These are phyloP conservation scores for Balaeniceps rex DNA, from an alignment of 2,113 vertebrate species.

Conservation along the genomic window DNA sequence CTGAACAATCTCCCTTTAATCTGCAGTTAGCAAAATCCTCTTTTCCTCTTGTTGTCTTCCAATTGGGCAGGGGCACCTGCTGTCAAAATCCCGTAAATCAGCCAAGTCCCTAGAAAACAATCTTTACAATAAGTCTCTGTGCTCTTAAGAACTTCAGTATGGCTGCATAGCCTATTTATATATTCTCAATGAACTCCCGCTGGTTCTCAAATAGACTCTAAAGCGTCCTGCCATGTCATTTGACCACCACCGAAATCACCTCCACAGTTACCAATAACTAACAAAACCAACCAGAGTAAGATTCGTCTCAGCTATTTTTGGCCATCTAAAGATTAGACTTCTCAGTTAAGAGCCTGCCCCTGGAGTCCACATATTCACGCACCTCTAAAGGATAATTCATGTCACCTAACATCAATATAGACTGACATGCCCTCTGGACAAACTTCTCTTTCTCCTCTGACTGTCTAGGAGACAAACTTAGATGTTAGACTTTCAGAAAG, in stretches of 20 bases:
- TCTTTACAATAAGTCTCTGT: not conserved
- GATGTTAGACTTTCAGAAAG: not conserved
- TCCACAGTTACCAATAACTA: not conserved
- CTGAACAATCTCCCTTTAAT: constrained; percentile 8
- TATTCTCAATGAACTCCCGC: not conserved
- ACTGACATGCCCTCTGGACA: not conserved
- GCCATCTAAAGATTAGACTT: not conserved
- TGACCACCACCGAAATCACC: constrained; percentile 4
- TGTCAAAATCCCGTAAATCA: constrained; percentile 36
- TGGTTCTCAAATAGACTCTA: not conserved
- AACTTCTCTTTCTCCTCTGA: not conserved
- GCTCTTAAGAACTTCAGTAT: not conserved
- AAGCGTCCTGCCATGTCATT: constrained; percentile 3
- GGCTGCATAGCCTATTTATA: not conserved
- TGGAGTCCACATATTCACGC: not conserved
- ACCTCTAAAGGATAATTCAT: not conserved
- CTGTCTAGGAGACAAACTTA: not conserved
- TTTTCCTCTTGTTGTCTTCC: constrained; percentile 15
- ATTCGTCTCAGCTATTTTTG: not conserved
- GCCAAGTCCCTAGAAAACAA: not conserved
- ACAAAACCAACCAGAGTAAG: not conserved
- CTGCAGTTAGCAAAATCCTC: constrained; percentile 16
- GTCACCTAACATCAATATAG: not conserved
- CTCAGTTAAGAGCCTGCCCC: not conserved
- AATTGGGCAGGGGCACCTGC: not conserved